Evolutionary conservation across 2,888 invertebrate species (phyloP).

Genomic region (Dexiosoma caninum): DNA sequence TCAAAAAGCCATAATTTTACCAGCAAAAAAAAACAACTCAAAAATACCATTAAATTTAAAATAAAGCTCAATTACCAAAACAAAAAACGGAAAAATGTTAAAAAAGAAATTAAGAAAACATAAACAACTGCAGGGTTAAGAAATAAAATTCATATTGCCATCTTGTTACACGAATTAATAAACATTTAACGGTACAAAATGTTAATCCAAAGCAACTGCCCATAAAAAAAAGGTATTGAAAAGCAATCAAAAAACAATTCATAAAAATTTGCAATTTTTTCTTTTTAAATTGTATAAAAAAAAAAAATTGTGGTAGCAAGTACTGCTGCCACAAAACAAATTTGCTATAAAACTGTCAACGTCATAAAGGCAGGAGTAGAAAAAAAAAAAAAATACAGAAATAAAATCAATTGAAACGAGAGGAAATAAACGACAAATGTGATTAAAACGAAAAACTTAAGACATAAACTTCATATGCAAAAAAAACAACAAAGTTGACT

Average conservation of each 20-base stretch:
- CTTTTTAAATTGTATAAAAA: slow-evolving; percentile 57
- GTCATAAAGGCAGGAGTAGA: background rate
- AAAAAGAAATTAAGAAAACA: background rate
- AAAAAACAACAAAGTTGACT: slow-evolving; percentile 23
- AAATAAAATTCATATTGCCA: slow-evolving; percentile 28
- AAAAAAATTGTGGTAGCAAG: background rate
- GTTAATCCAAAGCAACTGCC: slow-evolving; percentile 51
- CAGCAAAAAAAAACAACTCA: background rate
- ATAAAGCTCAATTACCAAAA: slow-evolving; percentile 46
- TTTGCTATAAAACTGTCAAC: slow-evolving; percentile 59
- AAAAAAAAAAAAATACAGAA: background rate
- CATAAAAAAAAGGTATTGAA: slow-evolving; percentile 33
- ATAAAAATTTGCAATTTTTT: slow-evolving; percentile 75
- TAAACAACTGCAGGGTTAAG: background rate
- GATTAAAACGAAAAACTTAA: slow-evolving; percentile 54
- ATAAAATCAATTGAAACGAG: slow-evolving; percentile 23
- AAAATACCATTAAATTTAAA: slow-evolving; percentile 35
- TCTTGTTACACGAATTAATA: slow-evolving; percentile 40
- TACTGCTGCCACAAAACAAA: slow-evolving; percentile 25
- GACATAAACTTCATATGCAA: slow-evolving; percentile 59
- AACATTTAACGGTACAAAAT: slow-evolving; percentile 63
- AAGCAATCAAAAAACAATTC: slow-evolving; percentile 76
- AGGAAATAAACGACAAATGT: slow-evolving; percentile 53
- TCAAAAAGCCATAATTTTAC: slow-evolving; percentile 56
- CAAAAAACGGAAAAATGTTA: background rate